A percentile compares a stretch with the other conserved stretches of the same genome.
Evolutionary conservation across 2,888 invertebrate genomes (phyloP).

Genomic region (Philaethria dido): DNA sequence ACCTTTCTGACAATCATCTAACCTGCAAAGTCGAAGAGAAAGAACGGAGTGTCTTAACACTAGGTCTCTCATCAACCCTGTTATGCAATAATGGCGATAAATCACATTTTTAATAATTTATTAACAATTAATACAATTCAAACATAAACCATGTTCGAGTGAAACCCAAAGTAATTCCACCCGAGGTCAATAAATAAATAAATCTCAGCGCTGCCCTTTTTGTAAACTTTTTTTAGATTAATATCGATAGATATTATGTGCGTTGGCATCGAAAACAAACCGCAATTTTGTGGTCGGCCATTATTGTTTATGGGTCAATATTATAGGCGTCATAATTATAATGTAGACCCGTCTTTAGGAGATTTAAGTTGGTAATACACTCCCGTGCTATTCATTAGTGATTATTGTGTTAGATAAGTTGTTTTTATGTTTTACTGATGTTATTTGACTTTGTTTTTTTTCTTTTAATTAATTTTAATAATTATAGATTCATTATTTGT

Average conservation of each 20-base stretch:
- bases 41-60: too few relatives aligned
- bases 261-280: constrained; percentile 78
- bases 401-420: constrained; percentile 45
- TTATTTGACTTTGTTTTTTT: constrained; percentile 8
- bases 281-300: constrained; percentile 70
- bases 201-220: constrained; percentile 69
- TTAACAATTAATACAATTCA: neutral
- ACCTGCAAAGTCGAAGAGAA: too few relatives aligned
- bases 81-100: too few relatives aligned
- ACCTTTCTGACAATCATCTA: too few relatives aligned
- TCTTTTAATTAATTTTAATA: neutral
- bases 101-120: neutral
- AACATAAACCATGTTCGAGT: constrained; percentile 12
- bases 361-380: constrained; percentile 50
- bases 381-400: constrained; percentile 49
- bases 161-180: constrained; percentile 53
- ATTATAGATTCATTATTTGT: neutral
- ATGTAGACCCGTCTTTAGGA: constrained; percentile 48
- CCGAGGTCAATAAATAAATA: constrained; percentile 78
- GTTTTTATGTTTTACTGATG: constrained; percentile 14
- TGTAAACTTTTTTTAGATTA: constrained; percentile 66
- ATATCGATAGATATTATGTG: constrained; percentile 73
- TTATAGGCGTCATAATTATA: constrained; percentile 80
- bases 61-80: too few relatives aligned
- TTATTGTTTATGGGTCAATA: constrained; percentile 75